Evolutionary conservation across 2,888 invertebrate genomes (phyloP), one percentile per base, ranked within the genome.

Genomic region (Tipula vernalis): DNA sequence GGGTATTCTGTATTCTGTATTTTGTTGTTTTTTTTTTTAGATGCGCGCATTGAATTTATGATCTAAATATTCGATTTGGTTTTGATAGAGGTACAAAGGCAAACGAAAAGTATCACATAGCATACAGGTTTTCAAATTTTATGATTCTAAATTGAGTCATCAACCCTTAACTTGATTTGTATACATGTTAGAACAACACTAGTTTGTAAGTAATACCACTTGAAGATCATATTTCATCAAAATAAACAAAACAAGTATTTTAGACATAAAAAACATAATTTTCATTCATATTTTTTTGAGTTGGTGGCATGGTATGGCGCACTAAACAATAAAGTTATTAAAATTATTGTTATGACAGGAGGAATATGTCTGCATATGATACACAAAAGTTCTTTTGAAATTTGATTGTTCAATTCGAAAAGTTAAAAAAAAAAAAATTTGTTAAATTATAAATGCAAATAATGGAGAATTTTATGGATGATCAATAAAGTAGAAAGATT

Each of bases 401-500:
- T 71, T 28, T 71, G 71, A 71, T 71, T 71, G 71, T 71, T 51
- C 15, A 51, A 51, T 51, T 71, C 28, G 28, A 28, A 10, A 28
- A 57, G 51, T 57, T 12, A 57, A 57, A 57, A 57, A 57, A 15
- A n/a, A 13, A 51, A 15, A n/a, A 28, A 10, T 71, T 71, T n/a
- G 51, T 71, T 2, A 71, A 71, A 28, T 71, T 71, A 71, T 71
- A 28, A 5, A 71, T 71, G 71, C 71, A 71, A 71, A 71, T 71
- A 28, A 71, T 71, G 71, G 71, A 71, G 71, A 71, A 71, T 71
- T 71, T 71, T 71, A 71, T 71, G 71, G 71, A 71, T 71, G 71
- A 71, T 71, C 71, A 71, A 71, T 71, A 71, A 71, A 71, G 71
- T 71, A 71, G 71, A 71, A 71, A 71, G 71, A 71, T 71, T 71